Evolutionary conservation across 2,113 vertebrate species (phyloP).

Genomic region (Abramis brama): DNA sequence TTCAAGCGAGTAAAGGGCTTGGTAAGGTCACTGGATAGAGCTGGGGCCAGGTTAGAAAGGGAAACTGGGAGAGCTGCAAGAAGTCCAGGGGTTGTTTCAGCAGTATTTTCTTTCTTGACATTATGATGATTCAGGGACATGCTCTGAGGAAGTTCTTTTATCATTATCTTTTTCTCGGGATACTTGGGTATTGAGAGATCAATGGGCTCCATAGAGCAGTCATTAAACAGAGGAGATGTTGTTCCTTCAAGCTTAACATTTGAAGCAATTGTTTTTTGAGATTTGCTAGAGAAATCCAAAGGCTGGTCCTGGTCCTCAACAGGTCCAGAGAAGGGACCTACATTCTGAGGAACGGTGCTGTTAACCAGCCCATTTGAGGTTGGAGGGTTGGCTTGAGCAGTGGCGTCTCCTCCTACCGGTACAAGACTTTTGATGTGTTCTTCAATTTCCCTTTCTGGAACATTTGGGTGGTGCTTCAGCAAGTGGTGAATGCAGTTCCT

Average conservation of each 20-base stretch:
- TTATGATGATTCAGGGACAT: conserved; percentile 54
- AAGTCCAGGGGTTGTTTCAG: conserved; percentile 52
- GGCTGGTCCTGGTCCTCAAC: conserved; percentile 84
- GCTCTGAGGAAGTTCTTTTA: conserved; percentile 42
- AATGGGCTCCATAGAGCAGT: conserved; percentile 87
- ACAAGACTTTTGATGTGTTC: conserved; percentile 83
- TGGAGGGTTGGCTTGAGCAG: conserved; percentile 59
- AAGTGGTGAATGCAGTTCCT: conserved; percentile 96
- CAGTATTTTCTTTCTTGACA: conserved; percentile 74
- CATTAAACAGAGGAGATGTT: conserved; percentile 69
- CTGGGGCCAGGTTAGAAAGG: conserved; percentile 56
- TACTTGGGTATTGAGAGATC: conserved; percentile 92
- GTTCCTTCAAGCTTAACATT: conserved; percentile 83
- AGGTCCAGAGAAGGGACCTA: conserved; percentile 66
- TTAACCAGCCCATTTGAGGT: conserved; percentile 79
- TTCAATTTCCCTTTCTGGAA: conserved; percentile 92
- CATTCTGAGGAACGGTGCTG: conserved; percentile 68
- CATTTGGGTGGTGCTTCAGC: conserved; percentile 92
- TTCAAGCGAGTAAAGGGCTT: conserved; percentile 84
- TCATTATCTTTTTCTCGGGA: conserved; percentile 77
- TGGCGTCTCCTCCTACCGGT: conserved; percentile 61
- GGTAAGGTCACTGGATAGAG: conserved; percentile 67
- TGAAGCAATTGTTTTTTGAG: conserved; percentile 67
- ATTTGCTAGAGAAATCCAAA: conserved; percentile 91
- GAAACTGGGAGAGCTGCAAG: conserved; percentile 37